A percentile compares a stretch with the other conserved stretches of the same genome.
phyloP scores from a whole-genome alignment of 2,888 invertebrate genomes.

The Scaptomyza polygonia region DNA sequence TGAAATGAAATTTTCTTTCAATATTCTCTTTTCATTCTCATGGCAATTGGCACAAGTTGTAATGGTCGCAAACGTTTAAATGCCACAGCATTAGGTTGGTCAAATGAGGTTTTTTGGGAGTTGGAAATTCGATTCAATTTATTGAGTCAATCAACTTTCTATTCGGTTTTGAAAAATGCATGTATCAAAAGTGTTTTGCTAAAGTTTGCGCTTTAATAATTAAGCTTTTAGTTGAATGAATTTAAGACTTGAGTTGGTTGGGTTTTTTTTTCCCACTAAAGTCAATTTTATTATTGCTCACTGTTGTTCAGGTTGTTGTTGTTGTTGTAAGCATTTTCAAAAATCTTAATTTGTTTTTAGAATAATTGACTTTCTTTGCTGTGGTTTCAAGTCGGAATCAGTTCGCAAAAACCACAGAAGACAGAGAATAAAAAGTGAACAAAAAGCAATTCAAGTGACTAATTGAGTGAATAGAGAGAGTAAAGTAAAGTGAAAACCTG shows the following conservation, averaged over 20 bases:
- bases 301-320: no score
- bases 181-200: neutral
- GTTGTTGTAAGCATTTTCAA: neutral
- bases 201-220: neutral
- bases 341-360: conserved; percentile 15
- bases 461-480: conserved; percentile 35
- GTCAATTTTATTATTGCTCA: conserved; percentile 1
- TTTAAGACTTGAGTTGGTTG: neutral
- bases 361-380: conserved; percentile 56
- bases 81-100: conserved; percentile 22
- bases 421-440: no score
- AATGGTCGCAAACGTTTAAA: conserved; percentile 31
- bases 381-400: conserved; percentile 26
- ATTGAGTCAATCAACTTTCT: no score
- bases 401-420: conserved; percentile 14
- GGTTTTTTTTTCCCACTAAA: neutral
- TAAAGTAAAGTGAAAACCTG: conserved; percentile 26
- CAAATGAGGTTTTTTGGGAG: no score
- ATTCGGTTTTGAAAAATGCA: no score
- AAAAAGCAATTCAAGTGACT: conserved; percentile 31
- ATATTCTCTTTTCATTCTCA: conserved; percentile 29
- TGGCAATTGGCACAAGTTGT: conserved; percentile 46
- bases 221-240: neutral
- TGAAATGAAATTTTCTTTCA: conserved; percentile 74
- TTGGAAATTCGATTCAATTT: conserved; percentile 1